Evolutionary conservation across 2,113 vertebrate species (phyloP).

Genomic region (Pterophyllum scalare): DNA sequence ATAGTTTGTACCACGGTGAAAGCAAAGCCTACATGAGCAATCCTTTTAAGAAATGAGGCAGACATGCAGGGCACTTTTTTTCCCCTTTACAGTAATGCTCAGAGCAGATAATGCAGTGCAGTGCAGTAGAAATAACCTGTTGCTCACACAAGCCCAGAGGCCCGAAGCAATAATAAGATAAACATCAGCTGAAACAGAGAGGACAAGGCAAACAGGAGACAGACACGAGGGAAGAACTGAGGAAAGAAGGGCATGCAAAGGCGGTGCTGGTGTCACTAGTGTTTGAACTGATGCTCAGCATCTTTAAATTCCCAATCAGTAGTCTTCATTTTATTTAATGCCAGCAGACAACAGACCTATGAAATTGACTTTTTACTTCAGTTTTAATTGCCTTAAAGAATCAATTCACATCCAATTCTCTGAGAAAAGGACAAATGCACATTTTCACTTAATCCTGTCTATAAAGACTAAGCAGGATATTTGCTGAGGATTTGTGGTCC

Average conservation of each 20-base stretch:
- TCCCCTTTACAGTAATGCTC: neutral
- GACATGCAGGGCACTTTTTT: neutral
- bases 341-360: neutral
- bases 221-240: neutral
- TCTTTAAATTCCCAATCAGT: neutral
- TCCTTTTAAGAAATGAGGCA: neutral
- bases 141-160: slow-evolving; percentile 29
- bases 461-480: neutral
- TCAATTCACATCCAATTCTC: neutral
- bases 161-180: slow-evolving; percentile 51
- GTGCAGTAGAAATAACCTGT: slow-evolving; percentile 34
- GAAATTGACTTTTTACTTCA: neutral
- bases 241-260: neutral
- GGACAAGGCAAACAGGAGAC: slow-evolving; percentile 20
- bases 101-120: neutral
- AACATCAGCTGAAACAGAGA: slow-evolving; percentile 44
- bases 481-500: neutral
- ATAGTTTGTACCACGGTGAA: neutral
- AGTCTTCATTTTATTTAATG: neutral
- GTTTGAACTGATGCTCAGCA: neutral
- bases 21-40: neutral
- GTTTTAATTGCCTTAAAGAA: neutral
- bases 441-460: neutral
- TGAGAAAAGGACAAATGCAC: neutral
- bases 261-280: neutral